Evolutionary conservation across 1,140 invertebrate species (phyloP), one percentile per base, ranked within the genome.

Genomic region (Leucophenga varia): DNA sequence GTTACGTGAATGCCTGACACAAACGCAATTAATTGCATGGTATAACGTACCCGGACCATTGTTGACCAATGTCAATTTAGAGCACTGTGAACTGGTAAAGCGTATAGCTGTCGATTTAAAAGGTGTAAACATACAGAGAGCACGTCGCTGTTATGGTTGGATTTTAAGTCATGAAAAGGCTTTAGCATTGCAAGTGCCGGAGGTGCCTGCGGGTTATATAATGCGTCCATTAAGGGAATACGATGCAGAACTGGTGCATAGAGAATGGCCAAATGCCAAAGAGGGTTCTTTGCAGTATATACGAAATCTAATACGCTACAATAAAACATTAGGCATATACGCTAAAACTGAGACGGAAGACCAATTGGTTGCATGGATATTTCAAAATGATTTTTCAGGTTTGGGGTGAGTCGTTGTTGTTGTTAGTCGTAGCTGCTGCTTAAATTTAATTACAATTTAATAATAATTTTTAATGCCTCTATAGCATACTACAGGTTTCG

Each of bases 381-480:
- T 72, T 14, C 69, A 72, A 47, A 72, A 72, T 20, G 69, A 72
- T 40, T 72, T 67, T 32, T 43, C 59, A 0, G 69, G 69, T 1
- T 21, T 70, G 30, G 64, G 59, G 64, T 67, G 42, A 32, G 59
- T 55, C 16, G 37, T 2, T n/a, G n/a, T n/a, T n/a, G n/a, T n/a
- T n/a, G n/a, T n/a, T n/a, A n/a, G n/a, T n/a, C n/a, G n/a, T n/a
- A n/a, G n/a, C n/a, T n/a, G n/a, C n/a, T n/a, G n/a, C n/a, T n/a
- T n/a, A n/a, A n/a, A n/a, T n/a, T n/a, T n/a, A n/a, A 20, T 5
- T 19, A 2, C 12, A 22, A 20, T 16, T 34, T 9, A 32, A 22
- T 16, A 21, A 41, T 41, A 18, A n/a, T 37, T 22, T 38, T 17
- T 28, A 6, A 22, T n/a, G n/a, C n/a, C n/a, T 35, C 47, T 58